phyloP scores from a whole-genome alignment of 2,888 invertebrate species.

The Orthosia cruda region DNA sequence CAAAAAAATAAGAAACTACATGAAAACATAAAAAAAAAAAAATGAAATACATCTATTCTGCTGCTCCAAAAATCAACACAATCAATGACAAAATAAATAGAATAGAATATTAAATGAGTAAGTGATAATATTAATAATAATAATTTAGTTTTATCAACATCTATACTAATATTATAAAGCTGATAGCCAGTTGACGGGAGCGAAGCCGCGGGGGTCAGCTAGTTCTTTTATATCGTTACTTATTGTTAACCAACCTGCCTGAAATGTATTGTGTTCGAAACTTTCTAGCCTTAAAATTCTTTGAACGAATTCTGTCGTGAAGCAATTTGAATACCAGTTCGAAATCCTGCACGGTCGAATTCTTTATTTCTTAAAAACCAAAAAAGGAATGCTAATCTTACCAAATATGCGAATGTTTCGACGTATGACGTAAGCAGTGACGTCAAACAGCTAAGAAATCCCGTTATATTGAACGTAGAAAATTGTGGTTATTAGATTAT shows the following conservation, averaged over 20 bases:
- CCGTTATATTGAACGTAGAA: constrained; percentile 20
- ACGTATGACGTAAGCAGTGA: constrained; percentile 32
- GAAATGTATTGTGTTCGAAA: not conserved
- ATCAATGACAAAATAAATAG: too few species aligned
- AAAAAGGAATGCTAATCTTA: constrained; percentile 2
- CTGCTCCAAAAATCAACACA: too few species aligned
- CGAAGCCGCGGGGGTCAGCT: too few species aligned
- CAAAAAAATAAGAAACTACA: too few species aligned
- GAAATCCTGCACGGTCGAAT: constrained; percentile 37
- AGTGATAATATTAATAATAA: too few species aligned
- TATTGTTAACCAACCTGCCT: not conserved
- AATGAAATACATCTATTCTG: too few species aligned
- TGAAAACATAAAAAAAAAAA: too few species aligned
- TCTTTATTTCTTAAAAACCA: constrained; percentile 10
- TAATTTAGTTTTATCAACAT: too few species aligned
- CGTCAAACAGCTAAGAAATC: constrained; percentile 36
- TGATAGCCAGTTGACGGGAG: too few species aligned
- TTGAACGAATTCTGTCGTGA: constrained; percentile 10
- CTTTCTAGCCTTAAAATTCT: constrained; percentile 18
- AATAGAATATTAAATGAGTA: too few species aligned
- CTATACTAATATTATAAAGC: too few species aligned
- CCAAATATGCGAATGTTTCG: not conserved
- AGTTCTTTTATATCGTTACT: not conserved
- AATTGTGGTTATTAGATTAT: constrained; percentile 8
- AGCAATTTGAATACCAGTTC: not conserved